Conservation (phyloP, 2,888 invertebrate species). For the Cheilosia impressa region DNA sequence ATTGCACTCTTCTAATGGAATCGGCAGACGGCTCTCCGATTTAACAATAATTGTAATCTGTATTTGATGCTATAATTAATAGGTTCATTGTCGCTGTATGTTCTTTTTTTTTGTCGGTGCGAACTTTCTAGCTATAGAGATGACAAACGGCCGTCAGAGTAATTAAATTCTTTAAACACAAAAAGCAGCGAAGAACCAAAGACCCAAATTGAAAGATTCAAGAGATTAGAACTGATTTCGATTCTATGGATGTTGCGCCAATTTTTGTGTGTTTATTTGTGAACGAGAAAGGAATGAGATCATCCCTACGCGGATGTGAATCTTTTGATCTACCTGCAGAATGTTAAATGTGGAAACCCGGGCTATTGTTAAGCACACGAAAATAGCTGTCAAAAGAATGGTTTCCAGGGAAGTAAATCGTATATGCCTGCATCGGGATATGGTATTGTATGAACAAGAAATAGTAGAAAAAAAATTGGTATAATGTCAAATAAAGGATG, state of each 20-base stretch:
- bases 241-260: neutral
- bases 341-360: neutral
- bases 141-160: neutral
- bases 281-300: constrained; percentile 53
- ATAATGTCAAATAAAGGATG: too few species aligned
- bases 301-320: constrained; percentile 45
- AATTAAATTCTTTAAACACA: constrained; percentile 26
- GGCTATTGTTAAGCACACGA: neutral
- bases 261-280: neutral
- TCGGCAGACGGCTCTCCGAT: neutral
- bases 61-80: constrained; percentile 28
- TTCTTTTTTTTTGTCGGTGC: constrained; percentile 1
- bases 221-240: constrained; percentile 13
- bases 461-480: too few species aligned
- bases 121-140: constrained; percentile 44
- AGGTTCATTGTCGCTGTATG: neutral
- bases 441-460: too few species aligned
- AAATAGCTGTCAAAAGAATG: too few species aligned
- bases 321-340: constrained; percentile 49
- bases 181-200: neutral
- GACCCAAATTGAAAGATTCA: neutral
- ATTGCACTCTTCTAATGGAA: constrained; percentile 7
- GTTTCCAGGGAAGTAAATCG: too few species aligned
- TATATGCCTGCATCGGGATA: too few species aligned
- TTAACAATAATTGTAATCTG: constrained; percentile 31